Conservation (phyloP, 1,140 invertebrate genomes). For the Cepaea nemoralis region DNA sequence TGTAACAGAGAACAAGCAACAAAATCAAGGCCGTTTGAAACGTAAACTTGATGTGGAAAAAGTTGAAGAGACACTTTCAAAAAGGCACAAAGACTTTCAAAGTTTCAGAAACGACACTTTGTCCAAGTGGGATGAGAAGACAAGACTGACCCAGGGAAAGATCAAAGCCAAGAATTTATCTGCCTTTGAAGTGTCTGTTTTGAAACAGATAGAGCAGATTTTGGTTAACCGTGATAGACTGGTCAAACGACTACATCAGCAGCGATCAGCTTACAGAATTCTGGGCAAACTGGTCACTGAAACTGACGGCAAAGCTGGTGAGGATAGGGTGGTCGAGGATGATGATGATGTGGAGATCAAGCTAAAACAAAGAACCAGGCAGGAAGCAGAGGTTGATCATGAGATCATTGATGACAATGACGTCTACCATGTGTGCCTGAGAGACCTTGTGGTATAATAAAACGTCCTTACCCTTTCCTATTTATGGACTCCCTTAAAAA, state of each 20-base stretch:
- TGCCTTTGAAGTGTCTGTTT: conserved; percentile 38
- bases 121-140: conserved; percentile 41
- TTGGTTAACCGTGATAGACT: conserved; percentile 32
- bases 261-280: conserved; percentile 18
- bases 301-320: background rate
- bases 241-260: conserved; percentile 23
- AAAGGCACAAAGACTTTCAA: conserved; percentile 24
- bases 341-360: conserved; percentile 32
- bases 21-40: background rate
- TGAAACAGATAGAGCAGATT: conserved; percentile 40
- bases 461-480: too few species aligned
- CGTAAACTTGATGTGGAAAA: conserved; percentile 20
- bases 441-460: too few species aligned
- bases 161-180: conserved; percentile 36
- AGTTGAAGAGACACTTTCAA: conserved; percentile 17
- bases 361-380: conserved; percentile 19
- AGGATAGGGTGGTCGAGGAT: conserved; percentile 10
- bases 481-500: too few species aligned
- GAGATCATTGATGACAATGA: conserved; percentile 38
- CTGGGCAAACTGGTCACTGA: background rate
- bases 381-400: background rate
- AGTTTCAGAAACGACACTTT: conserved; percentile 34
- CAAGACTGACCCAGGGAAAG: background rate
- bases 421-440: conserved; percentile 35
- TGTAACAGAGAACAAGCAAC: background rate